phyloP scores from a whole-genome alignment of 2,797 vertebrate species.

The Microctenopoma steveboyesi region DNA sequence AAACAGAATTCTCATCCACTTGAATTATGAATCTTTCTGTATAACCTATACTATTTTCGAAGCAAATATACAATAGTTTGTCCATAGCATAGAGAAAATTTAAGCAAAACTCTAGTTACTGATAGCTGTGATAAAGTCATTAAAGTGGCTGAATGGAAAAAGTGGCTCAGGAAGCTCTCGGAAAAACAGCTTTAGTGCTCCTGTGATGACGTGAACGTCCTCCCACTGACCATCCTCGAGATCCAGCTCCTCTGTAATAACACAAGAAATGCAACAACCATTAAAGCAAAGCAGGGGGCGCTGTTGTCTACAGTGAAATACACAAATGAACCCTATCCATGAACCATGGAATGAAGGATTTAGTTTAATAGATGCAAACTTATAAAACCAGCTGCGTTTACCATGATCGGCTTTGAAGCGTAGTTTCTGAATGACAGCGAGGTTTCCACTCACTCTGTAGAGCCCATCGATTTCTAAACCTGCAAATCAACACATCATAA shows the following conservation, averaged over 20 bases:
- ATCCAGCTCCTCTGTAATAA: conserved; percentile 89
- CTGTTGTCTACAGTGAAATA: neutral
- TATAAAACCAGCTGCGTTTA: conserved; percentile 58
- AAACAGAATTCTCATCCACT: neutral
- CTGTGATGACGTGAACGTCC: conserved; percentile 94
- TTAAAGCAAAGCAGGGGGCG: conserved; percentile 59
- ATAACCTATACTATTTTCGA: neutral
- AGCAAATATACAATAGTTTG: neutral
- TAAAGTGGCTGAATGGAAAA: conserved; percentile 90
- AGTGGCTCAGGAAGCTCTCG: conserved; percentile 93
- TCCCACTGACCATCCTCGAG: conserved; percentile 94
- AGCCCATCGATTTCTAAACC: conserved; percentile 94
- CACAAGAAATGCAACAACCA: conserved; percentile 1
- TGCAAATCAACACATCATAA: conserved; percentile 49
- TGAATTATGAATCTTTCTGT: neutral
- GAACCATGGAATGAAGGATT: neutral
- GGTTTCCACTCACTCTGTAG: conserved; percentile 95
- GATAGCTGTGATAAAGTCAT: conserved; percentile 80
- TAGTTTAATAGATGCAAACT: neutral
- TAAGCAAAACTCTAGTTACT: conserved; percentile 54
- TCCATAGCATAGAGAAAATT: neutral
- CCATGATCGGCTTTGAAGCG: conserved; percentile 95
- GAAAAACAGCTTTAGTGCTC: conserved; percentile 95
- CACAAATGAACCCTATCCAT: neutral
- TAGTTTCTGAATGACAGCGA: conserved; percentile 94